Conservation (phyloP, 1,140 invertebrate species). For the Pomacea maculata region DNA sequence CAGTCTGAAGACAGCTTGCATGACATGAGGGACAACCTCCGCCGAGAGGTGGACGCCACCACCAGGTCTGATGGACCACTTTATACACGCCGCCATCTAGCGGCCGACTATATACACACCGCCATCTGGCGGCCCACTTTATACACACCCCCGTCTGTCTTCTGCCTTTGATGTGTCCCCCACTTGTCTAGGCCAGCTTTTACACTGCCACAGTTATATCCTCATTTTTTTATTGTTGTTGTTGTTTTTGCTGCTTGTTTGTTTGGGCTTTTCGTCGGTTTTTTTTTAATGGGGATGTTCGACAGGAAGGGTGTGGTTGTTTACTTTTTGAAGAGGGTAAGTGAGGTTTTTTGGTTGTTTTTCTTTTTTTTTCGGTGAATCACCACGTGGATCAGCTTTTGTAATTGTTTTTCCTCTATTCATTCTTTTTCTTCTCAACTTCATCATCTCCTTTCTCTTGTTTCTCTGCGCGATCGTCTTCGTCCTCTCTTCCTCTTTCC, state of each 20-base stretch:
- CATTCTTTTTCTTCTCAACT: background rate
- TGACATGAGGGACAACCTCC: conserved; percentile 32
- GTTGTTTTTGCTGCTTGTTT: no score
- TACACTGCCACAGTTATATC: no score
- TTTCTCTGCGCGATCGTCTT: no score
- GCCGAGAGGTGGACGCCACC: conserved; percentile 22
- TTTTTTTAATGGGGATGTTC: no score
- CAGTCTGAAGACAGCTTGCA: conserved; percentile 34
- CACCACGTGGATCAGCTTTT: no score
- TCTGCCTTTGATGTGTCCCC: no score
- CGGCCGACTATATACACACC: background rate
- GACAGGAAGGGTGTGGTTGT: no score
- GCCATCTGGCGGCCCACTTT: background rate
- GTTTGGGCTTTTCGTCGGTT: no score
- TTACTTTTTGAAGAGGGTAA: no score
- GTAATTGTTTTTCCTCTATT: no score
- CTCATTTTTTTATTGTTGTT: no score
- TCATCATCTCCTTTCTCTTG: background rate
- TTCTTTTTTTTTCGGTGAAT: background rate
- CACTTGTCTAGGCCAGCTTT: no score
- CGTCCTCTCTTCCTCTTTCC: background rate
- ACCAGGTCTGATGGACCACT: conserved; percentile 6
- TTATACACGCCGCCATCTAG: background rate
- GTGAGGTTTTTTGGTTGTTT: background rate
- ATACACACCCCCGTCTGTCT: background rate